phyloP scores from a whole-genome alignment of 2,888 invertebrate species.

The Xestobium rufovillosum region DNA sequence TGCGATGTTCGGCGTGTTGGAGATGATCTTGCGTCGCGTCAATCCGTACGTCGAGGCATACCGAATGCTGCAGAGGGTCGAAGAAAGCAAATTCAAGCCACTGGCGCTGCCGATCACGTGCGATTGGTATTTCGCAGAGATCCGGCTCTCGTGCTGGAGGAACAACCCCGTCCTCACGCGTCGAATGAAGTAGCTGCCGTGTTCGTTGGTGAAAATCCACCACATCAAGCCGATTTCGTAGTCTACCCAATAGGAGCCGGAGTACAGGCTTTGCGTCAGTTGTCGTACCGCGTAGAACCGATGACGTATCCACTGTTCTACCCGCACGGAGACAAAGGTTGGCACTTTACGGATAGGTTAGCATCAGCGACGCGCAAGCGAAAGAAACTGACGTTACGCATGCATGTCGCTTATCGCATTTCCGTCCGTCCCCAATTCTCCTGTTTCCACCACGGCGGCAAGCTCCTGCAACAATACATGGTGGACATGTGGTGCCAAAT shows the following conservation, averaged over 20 bases:
- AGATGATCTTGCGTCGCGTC: conserved; percentile 6
- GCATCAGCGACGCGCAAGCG: no score
- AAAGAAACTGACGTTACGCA: conserved; percentile 2
- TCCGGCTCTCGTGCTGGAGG: no score
- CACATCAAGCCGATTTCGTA: background rate
- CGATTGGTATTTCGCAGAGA: no score
- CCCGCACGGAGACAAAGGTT: conserved; percentile 19
- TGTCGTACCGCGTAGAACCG: conserved; percentile 12
- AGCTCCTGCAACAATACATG: conserved; percentile 13
- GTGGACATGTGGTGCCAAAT: conserved; percentile 10
- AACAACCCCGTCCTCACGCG: no score
- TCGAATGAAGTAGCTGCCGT: conserved; percentile 18
- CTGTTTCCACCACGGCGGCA: background rate
- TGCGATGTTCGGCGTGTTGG: conserved; percentile 1
- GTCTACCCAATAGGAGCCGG: background rate
- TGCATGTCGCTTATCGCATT: conserved; percentile 8
- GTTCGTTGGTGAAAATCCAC: conserved; percentile 14
- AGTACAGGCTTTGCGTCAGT: conserved; percentile 11
- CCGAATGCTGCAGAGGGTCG: conserved; percentile 10
- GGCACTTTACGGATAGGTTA: no score
- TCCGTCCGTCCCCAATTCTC: conserved; percentile 6
- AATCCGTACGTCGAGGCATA: conserved; percentile 8
- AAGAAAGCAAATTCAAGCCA: no score
- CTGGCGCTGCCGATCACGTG: no score
- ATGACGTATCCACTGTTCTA: conserved; percentile 19